Conservation (phyloP, 2,113 vertebrate genomes). For the Gobius niger region DNA sequence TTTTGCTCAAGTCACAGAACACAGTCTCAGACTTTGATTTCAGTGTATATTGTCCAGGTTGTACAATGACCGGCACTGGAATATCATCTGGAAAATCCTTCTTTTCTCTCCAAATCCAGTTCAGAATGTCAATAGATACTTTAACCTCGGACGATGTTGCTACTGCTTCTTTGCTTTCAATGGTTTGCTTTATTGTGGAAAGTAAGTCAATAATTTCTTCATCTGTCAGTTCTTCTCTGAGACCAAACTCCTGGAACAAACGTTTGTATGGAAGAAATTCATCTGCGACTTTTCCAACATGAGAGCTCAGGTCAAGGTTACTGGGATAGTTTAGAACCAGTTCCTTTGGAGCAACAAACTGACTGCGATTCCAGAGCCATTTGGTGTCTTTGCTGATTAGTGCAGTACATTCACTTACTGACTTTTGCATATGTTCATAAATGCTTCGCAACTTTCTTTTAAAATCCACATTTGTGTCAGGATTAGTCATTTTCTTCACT, state of each 20-base stretch:
- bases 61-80: conserved; percentile 74
- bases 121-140: conserved; percentile 75
- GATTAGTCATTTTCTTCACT: conserved; percentile 41
- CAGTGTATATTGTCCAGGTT: conserved; percentile 65
- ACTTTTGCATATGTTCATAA: conserved; percentile 81
- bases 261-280: conserved; percentile 72
- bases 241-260: conserved; percentile 75
- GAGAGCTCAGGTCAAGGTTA: conserved; percentile 75
- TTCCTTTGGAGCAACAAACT: conserved; percentile 73
- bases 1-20: conserved; percentile 79
- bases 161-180: conserved; percentile 50
- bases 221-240: conserved; percentile 56
- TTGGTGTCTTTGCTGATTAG: conserved; percentile 12
- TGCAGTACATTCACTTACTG: conserved; percentile 59
- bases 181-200: conserved; percentile 58
- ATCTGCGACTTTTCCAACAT: conserved; percentile 73
- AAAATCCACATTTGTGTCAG: conserved; percentile 66
- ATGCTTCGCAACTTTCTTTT: conserved; percentile 68
- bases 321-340: conserved; percentile 76
- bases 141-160: conserved; percentile 72
- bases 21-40: conserved; percentile 67
- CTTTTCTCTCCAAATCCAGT: conserved; percentile 78
- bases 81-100: conserved; percentile 49
- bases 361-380: conserved; percentile 77
- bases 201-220: conserved; percentile 73